phyloP scores from a whole-genome alignment of 2,888 invertebrate genomes.

The Nephrotoma guestfalica region DNA sequence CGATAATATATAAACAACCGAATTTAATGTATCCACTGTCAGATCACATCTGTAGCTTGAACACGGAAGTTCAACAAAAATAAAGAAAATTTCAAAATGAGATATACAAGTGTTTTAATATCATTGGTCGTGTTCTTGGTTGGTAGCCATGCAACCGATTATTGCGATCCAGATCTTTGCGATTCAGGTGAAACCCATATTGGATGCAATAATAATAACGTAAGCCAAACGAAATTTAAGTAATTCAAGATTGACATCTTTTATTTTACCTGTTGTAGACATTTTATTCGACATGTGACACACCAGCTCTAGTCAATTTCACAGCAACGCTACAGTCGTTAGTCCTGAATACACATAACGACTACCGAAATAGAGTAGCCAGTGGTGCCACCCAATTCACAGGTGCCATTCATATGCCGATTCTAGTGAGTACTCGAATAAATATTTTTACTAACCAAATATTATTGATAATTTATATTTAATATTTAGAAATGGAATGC shows the following conservation, averaged over 20 bases:
- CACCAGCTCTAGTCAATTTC: neutral
- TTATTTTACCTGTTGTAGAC: neutral
- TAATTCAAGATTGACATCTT: neutral
- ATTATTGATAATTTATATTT: no score
- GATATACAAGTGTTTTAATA: neutral
- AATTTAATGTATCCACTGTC: neutral
- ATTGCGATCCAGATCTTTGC: neutral
- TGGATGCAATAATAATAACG: neutral
- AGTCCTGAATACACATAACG: neutral
- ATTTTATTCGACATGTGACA: neutral
- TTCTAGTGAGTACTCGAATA: neutral
- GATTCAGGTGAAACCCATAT: neutral
- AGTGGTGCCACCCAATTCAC: neutral
- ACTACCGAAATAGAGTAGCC: neutral
- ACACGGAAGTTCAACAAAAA: neutral
- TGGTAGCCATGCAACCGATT: neutral
- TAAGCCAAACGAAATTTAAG: neutral
- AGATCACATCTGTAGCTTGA: neutral
- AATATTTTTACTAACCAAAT: neutral
- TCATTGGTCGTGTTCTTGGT: neutral
- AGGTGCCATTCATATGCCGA: neutral
- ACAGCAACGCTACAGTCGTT: neutral
- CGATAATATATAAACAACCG: neutral
- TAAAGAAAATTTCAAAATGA: neutral
- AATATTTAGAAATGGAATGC: slow-evolving; percentile 2